phyloP scores from a whole-genome alignment of 2,888 invertebrate species.

The Sarcophaga caerulescens region DNA sequence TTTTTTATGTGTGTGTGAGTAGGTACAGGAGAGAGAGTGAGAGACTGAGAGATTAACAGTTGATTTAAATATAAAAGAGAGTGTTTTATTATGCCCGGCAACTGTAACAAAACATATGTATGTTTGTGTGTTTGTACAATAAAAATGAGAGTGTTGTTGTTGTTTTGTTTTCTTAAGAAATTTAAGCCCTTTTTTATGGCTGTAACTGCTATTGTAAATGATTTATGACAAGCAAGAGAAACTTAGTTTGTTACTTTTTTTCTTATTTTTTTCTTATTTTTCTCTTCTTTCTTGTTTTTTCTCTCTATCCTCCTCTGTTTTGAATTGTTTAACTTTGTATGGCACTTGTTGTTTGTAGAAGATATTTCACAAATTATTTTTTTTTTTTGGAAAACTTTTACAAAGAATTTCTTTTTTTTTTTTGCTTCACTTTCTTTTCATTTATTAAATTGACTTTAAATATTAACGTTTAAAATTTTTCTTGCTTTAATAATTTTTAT shows the following conservation, averaged over 20 bases:
- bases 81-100: not conserved
- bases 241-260: not conserved
- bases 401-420: not conserved
- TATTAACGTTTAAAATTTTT: not conserved
- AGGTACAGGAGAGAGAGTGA: no score
- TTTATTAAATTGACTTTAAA: no score
- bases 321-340: not conserved
- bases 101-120: not conserved
- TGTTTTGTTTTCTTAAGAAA: not conserved
- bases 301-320: not conserved
- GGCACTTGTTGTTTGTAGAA: not conserved
- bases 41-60: not conserved
- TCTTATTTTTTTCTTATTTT: no score
- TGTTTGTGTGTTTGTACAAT: not conserved
- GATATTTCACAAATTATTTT: not conserved
- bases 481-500: not conserved
- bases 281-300: not conserved
- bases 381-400: not conserved
- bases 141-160: not conserved
- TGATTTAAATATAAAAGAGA: not conserved
- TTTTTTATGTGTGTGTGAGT: not conserved
- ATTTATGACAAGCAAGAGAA: not conserved
- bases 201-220: not conserved
- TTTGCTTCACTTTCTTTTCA: not conserved
- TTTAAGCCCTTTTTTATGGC: not conserved